Percentiles rank a stretch among this genome's conserved stretches.
Conservation (phyloP, 92 coral and sea anemone genomes). For the Chrysogorgia sp. region DNA sequence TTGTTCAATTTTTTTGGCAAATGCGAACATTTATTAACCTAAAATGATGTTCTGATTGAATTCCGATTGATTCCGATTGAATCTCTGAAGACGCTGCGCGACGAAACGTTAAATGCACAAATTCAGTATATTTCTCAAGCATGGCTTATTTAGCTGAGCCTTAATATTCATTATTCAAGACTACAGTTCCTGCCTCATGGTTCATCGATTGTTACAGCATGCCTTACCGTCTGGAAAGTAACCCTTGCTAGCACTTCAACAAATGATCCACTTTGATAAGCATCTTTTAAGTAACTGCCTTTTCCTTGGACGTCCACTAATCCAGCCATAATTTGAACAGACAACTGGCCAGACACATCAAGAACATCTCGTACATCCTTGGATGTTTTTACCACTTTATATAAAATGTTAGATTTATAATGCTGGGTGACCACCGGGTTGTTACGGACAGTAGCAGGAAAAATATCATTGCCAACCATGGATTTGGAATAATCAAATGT, state of each 20-base stretch:
- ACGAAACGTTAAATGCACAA: too few relatives aligned
- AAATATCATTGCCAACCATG: conserved; percentile 21
- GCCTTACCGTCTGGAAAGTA: not conserved
- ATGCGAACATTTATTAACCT: too few relatives aligned
- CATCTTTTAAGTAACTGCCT: conserved; percentile 37
- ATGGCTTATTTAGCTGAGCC: too few relatives aligned
- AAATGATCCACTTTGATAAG: not conserved
- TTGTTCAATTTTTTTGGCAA: too few relatives aligned
- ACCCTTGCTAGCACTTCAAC: conserved; percentile 11
- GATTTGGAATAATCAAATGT: conserved; percentile 31
- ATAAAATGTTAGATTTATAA: conserved; percentile 15
- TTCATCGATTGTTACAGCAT: not conserved
- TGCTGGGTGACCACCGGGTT: not conserved
- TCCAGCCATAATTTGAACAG: conserved; percentile 49
- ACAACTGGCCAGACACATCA: conserved; percentile 57
- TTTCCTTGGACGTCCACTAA: conserved; percentile 37
- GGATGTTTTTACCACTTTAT: conserved; percentile 26
- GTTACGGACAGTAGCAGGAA: not conserved
- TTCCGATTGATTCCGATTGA: too few relatives aligned
- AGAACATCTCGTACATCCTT: conserved; percentile 54
- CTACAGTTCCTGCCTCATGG: too few relatives aligned
- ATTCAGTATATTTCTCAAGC: too few relatives aligned
- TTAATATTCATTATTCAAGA: too few relatives aligned
- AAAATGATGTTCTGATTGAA: too few relatives aligned
- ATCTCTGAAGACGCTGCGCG: too few relatives aligned